phyloP scores from a whole-genome alignment of 2,797 vertebrate species.

The Limnodromus scolopaceus region DNA sequence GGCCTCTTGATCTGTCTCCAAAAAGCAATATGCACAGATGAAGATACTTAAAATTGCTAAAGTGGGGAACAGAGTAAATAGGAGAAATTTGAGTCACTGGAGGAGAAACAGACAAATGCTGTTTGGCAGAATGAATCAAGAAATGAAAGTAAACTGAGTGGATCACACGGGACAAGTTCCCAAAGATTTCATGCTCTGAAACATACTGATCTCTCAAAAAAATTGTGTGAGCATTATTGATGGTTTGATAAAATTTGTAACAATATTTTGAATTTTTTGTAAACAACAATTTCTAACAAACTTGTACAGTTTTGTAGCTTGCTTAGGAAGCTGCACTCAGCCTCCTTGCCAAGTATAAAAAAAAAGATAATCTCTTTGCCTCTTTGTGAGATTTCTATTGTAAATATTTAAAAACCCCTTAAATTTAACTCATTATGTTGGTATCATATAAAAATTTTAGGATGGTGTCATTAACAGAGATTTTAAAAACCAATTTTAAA shows the following conservation, averaged over 20 bases:
- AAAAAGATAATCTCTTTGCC: neutral
- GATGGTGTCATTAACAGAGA: accelerated
- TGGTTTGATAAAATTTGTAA: neutral
- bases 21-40: neutral
- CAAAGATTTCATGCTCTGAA: neutral
- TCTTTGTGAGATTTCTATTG: neutral
- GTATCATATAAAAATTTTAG: neutral
- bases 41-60: neutral
- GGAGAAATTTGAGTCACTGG: neutral
- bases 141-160: neutral
- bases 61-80: neutral
- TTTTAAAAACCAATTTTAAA: neutral
- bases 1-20: neutral
- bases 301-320: neutral
- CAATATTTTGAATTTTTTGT: neutral
- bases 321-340: neutral
- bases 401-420: neutral
- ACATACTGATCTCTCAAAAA: neutral
- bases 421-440: neutral
- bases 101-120: neutral
- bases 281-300: neutral
- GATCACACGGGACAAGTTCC: neutral
- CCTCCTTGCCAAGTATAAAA: neutral
- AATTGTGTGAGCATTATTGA: neutral
- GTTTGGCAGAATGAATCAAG: neutral